Evolutionary conservation across 2,888 invertebrate species (phyloP), one percentile per base, ranked within the genome.

Genomic region (Rhamphomyia laevipes): DNA sequence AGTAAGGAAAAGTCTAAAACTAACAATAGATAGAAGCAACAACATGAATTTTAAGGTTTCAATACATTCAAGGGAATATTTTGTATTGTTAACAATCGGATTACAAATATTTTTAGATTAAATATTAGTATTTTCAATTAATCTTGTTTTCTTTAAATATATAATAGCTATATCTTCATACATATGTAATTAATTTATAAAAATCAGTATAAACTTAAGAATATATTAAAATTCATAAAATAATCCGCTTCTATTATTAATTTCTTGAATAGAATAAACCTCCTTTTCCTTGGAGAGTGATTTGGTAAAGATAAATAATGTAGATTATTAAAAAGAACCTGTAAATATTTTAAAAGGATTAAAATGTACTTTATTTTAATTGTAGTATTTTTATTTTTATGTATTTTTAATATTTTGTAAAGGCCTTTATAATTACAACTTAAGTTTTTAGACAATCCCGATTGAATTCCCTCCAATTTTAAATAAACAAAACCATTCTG

Each of bases 371-470:
- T n/a, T n/a, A n/a, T n/a, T n/a, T n/a, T n/a, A n/a, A n/a, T n/a
- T n/a, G n/a, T n/a, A n/a, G n/a, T n/a, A n/a, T n/a, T 45, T 31
- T 17, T n/a, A 16, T 30, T 46, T 23, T 30, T 27, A 18, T 46
- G 23, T 16, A 49, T 40, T 11, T 43, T 21, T 30, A 41, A 13
- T 27, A 52, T 37, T 33, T 52, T 42, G 23, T 46, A 50, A 7
- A 47, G 50, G 33, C 50, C 50, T 43, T 40, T 42, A 44, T 43
- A 50, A 15, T 43, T 30, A 16, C 50, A 42, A 13, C 45, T 31
- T n/a, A 50, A 43, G 33, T 53, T 53, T 30, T 49, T 46, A 2
- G 44, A 23, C 12, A 45, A 21, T 41, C 48, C 50, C 11, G 43
- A 17, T 46, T 27, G 46, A n/a, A 7, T 45, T 31, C 13, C 16